Percentiles rank a stretch among this genome's conserved stretches.
These are phyloP conservation scores for Ctenoplectra terminalis DNA, from an alignment of 1,140 invertebrate species.

Conservation along the genomic window DNA sequence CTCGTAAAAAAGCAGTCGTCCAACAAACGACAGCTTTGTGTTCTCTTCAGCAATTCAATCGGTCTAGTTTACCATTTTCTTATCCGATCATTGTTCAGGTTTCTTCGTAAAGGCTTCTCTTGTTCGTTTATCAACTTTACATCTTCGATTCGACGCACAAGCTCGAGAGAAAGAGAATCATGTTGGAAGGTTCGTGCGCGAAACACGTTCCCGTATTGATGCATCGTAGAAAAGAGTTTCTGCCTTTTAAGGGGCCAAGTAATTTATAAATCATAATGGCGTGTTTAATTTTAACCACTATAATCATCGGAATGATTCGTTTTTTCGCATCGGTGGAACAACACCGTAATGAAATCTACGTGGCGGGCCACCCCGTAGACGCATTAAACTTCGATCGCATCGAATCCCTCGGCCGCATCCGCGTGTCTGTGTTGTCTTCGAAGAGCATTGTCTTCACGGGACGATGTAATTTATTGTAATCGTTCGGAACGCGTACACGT, in stretches of 20 bases:
- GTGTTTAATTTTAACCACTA: constrained; percentile 6
- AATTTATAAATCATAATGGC: constrained; percentile 21
- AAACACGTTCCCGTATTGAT: constrained; percentile 9
- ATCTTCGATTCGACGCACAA: not conserved
- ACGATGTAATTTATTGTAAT: constrained; percentile 68
- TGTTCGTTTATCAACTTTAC: not conserved
- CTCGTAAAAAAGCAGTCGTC: not conserved
- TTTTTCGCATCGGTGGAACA: not conserved
- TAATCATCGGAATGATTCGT: not conserved
- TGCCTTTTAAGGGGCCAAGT: constrained; percentile 28
- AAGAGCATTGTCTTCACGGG: constrained; percentile 62
- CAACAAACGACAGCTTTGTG: not conserved
- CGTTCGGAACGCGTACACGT: constrained; percentile 43
- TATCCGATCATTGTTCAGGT: not conserved
- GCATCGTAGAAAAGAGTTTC: constrained; percentile 17
- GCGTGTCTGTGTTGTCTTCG: not conserved
- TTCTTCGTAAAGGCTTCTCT: not conserved
- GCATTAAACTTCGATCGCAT: constrained; percentile 31
- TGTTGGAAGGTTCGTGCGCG: not conserved
- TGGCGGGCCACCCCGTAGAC: not conserved
- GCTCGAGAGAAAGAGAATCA: too few species aligned
- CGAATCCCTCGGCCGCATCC: not conserved
- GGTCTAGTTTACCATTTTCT: not conserved
- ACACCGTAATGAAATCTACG: constrained; percentile 23
- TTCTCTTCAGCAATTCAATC: not conserved